Percentiles rank a stretch among this genome's conserved stretches.
Conservation (phyloP, 2,888 invertebrate species). For the Dilophus febrilis region DNA sequence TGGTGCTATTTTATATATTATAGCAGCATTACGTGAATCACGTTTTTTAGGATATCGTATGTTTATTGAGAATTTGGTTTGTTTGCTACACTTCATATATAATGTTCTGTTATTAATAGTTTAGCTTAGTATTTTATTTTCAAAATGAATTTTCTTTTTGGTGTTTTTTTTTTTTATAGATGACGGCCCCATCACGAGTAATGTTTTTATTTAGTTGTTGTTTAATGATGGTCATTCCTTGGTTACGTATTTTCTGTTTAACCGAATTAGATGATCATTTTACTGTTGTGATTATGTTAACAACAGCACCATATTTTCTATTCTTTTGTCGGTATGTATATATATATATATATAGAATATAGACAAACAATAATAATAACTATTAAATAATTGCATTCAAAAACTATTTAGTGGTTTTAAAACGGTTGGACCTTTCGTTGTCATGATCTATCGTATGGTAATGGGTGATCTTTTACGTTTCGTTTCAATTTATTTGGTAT, state of each 20-base stretch:
- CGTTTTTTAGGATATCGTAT: conserved; percentile 81
- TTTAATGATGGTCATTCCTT: conserved; percentile 71
- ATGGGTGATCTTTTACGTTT: conserved; percentile 91
- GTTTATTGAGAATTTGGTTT: conserved; percentile 89
- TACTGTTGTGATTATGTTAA: conserved; percentile 84
- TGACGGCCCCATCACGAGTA: conserved; percentile 76
- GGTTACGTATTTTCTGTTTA: conserved; percentile 66
- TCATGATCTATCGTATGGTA: conserved; percentile 98
- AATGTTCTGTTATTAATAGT: background rate
- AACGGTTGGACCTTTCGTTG: conserved; percentile 98
- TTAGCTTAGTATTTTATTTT: background rate
- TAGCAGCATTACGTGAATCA: conserved; percentile 72
- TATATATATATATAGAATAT: conserved; percentile 1
- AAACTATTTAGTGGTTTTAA: conserved; percentile 65
- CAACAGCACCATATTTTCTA: conserved; percentile 89
- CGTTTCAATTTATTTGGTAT: conserved; percentile 90
- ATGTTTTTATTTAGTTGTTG: conserved; percentile 90
- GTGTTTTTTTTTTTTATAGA: no score
- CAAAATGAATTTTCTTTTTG: no score
- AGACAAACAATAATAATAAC: background rate
- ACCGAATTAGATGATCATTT: conserved; percentile 81
- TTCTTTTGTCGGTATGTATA: conserved; percentile 77
- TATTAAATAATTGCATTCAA: background rate
- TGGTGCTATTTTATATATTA: conserved; percentile 70
- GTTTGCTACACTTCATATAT: conserved; percentile 21